Base-by-base conservation (phyloP, 2,113 vertebrate genomes). In the Ammodytes dubius region DNA sequence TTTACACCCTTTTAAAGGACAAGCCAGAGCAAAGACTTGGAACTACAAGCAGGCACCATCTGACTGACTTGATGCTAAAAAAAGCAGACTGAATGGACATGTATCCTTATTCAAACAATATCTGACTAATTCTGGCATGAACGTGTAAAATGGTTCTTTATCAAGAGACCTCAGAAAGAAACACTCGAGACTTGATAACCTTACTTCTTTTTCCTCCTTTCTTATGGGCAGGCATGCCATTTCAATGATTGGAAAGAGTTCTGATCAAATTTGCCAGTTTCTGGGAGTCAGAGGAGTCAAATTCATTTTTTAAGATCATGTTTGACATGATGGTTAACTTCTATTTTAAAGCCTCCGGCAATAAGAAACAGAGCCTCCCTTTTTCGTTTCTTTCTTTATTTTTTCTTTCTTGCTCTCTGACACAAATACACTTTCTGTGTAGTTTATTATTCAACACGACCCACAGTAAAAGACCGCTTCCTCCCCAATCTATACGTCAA, bases 1-100 rank as follows among this genome's bases (percentile, higher is more conserved):
- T 91, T 93, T 88, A 84, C 91, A 79, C 88, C 76, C 83, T 80
- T 89, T 87, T 87, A 86, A 88, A 93, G 82, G 76, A 78, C 86
- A 79, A 47, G 73, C 70, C 63, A 60, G 61, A 75, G 77, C 81
- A 78, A 70, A 61, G 76, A 70, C 72, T 64, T 88, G 75, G 80
- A 90, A 85, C 61, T 58, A 65, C 50, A 71, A 73, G 73, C 79
- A 83, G 79, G 71, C 79, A 53, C 70, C 79, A 77, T 84, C 82
- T 54, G 70, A 87, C 67, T 86, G 70, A 87, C 67, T 86, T 54
- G 35, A 86, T 83, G 84, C 82, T 84, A 79, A 84, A 89, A 84
- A 89, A 77, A 85, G 70, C 87, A 85, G 84, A 87, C 86, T 69
- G 66, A 83, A 86, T 90, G 81, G 86, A 79, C 78, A 7, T 73